Percentiles rank a stretch among this genome's conserved stretches.
Evolutionary conservation across 1,140 invertebrate genomes (phyloP).

Genomic region (Tetraneura akinire): DNA sequence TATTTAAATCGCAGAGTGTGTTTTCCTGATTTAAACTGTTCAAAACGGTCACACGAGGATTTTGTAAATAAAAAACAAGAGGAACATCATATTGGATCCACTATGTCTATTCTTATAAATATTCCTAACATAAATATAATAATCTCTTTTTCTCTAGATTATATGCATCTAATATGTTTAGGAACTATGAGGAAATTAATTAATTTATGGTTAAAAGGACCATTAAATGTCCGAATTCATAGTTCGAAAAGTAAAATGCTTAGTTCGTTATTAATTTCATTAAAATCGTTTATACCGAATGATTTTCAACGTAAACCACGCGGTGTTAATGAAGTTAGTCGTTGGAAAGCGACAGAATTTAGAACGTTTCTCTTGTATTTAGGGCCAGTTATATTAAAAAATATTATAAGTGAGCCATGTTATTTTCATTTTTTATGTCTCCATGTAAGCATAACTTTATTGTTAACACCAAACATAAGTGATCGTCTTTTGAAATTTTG

Average conservation of each 20-base stretch:
- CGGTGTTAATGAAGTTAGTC: neutral
- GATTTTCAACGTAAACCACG: neutral
- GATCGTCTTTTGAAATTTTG: neutral
- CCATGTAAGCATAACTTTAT: neutral
- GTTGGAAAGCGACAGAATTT: neutral
- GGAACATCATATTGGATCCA: neutral
- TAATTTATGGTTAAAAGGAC: neutral
- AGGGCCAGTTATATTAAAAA: neutral
- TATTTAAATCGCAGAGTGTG: neutral
- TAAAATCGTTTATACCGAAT: neutral
- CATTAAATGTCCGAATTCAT: neutral
- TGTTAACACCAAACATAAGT: neutral
- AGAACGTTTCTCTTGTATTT: slow-evolving; percentile 9
- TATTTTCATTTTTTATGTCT: neutral
- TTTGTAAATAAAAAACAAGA: neutral
- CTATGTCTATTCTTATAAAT: neutral
- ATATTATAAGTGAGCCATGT: neutral
- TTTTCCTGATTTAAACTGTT: neutral
- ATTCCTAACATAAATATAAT: slow-evolving; percentile 8
- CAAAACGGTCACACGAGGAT: neutral
- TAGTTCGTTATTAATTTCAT: neutral
- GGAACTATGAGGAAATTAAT: neutral
- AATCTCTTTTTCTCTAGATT: neutral
- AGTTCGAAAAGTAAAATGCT: neutral
- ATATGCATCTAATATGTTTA: neutral